Base-by-base conservation (phyloP, 2,113 vertebrate genomes). In the Macroglossus sobrinus region DNA sequence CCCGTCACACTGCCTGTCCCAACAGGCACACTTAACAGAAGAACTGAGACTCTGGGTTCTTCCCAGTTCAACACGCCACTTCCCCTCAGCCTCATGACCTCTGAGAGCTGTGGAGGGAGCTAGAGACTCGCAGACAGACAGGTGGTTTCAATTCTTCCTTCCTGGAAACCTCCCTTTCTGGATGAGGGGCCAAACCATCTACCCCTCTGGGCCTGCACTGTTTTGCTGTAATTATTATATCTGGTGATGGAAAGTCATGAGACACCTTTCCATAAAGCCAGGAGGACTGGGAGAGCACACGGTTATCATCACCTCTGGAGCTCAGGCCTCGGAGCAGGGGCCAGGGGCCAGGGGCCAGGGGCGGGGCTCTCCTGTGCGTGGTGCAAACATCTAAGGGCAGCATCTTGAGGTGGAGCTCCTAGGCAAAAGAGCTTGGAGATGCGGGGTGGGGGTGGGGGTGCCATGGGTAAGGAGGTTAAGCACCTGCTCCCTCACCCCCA, bases 221-320 rank as follows among this genome's bases (percentile, higher is more conserved):
- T 14, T 57, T 63, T 16, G 9, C 79, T 72, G 7, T 21, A 11
- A 28, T 38, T 35, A 8, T 47, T 35, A 8, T 38, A 57, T 53
- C 64, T 57, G 66, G 63, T 40, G 89, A 28, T 35, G 30, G 35
- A 59, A 45, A 21, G 35, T 14, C 38, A 75, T 18, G 40, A 55
- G 26, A 15, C 33, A 22, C 4, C 22, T 50, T 33, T 5, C 22
- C 68, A 40, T 38, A 47, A 61, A 33, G 16, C 55, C 30, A 10
- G 35, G 47, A 59, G 3, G 64, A 24, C 47, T 1, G 3, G 30
- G 61, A 30, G 5, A 45, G 74, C 63, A 10, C 9, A 12, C 0
- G 13, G 26, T 2, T 75, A 4, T 15, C 19, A 12, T 12, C 8
- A 5, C 8, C 40, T 4, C 2, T 3, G 5, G 8, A 59, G n/a